Evolutionary conservation across 2,797 vertebrate genomes (phyloP), one percentile per base, ranked within the genome.

Genomic region (Enteromius viviparus): DNA sequence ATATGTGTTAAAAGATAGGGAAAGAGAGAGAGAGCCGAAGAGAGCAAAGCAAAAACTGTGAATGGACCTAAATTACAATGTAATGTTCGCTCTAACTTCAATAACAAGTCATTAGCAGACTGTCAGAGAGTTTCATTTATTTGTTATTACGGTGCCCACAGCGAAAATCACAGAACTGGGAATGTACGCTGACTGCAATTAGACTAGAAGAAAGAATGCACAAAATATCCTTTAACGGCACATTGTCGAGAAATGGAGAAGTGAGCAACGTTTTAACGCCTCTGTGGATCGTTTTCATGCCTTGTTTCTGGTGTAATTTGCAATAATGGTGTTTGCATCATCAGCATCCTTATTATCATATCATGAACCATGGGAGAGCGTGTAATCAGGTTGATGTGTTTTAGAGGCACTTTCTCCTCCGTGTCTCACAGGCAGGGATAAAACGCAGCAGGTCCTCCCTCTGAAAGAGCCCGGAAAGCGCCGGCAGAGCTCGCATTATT

Each of bases 61-160:
- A 96, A 95, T 78, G 93, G 93, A 94, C 93, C 80, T 81, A 92
- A 92, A 94, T 34, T 90, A 91, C 94, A 95, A 95, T 94, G 94
- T 93, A 93, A 91, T 90, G 89, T 84, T 91, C 91, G 89, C 89
- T 90, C 83, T 83, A 90, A 90, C 93, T 94, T 92, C 93, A 95
- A 92, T 94, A 95, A 91, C 92, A 91, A 92, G 93, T 95, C 95
- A 94, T 96, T 96, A 95, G 94, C 95, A 94, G 94, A 95, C 94
- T 96, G 95, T 94, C 94, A 94, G 90, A 90, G 91, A 92, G 91
- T 93, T 93, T 92, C 93, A 93, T 95, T 92, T 89, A 87, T 89
- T 89, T 91, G 84, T 87, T 87, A 85, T 85, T 83, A 87, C 69
- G 69, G 87, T 90, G 87, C 90, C 90, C 89, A 89, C 87, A 92